phyloP scores from a whole-genome alignment of 1,140 invertebrate genomes.

The Lepidostoma basale region DNA sequence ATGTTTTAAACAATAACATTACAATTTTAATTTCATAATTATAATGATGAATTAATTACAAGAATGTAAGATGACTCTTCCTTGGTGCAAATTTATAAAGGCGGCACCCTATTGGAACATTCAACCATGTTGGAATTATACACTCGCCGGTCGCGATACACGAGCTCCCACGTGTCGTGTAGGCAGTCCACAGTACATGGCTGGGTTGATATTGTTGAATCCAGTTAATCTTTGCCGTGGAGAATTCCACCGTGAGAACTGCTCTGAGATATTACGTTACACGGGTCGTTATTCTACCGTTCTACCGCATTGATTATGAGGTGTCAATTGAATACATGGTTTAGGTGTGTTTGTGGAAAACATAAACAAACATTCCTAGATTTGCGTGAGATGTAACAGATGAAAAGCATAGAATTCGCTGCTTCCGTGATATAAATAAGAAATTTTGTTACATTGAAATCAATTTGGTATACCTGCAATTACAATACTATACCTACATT shows the following conservation, averaged over 20 bases:
- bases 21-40: no score
- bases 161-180: constrained; percentile 12
- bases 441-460: no score
- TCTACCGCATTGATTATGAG: neutral
- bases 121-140: constrained; percentile 27
- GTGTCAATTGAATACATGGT: neutral
- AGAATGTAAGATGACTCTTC: no score
- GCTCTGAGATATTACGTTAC: neutral
- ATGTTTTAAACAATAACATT: no score
- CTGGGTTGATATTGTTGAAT: constrained; percentile 10
- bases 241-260: neutral
- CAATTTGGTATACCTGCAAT: no score
- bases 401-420: no score
- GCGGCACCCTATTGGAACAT: constrained; percentile 27
- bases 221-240: constrained; percentile 11
- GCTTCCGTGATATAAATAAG: no score
- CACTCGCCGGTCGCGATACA: neutral
- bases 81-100: neutral
- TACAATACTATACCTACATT: no score
- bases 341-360: neutral
- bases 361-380: no score
- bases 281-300: neutral
- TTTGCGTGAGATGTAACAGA: no score
- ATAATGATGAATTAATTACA: no score
- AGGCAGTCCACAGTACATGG: neutral